Base-by-base conservation (phyloP, 1,140 invertebrate species). In the Zaprionus inermis region DNA sequence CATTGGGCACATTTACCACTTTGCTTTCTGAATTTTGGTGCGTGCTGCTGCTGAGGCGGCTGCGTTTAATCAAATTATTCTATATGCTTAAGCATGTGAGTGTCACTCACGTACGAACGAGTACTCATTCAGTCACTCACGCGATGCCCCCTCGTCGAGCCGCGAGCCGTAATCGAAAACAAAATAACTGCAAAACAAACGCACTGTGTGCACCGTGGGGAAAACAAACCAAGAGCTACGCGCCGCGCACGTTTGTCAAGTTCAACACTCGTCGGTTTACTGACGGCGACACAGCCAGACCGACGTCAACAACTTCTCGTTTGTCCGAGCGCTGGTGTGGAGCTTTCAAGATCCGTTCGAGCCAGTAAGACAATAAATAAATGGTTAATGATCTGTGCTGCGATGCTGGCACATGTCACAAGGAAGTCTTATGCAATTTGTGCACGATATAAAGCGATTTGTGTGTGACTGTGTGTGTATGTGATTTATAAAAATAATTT, bases 201-300 rank as follows among this genome's bases (percentile, higher is more conserved):
- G 51, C 36, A 44, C 24, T 28, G 12, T n/a, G 11, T 36, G 71
- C 20, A 34, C 54, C 65, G 58, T 34, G 16, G 30, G 34, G 4
- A 1, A 20, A 44, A 52, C 12, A 61, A 44, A 30, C 58, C 38
- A 72, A 68, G 73, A 81, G 55, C 36, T 68, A 49, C 66, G 63
- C 69, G 60, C 51, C 72, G 70, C 67, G 61, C 81, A 81, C 81
- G 79, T 86, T 76, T 68, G 65, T 70, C 73, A 79, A 73, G 77
- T 90, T 86, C 69, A 81, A 86, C 79, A 84, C 74, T 85, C 77
- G 79, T 81, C 85, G 79, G 72, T 73, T 78, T 67, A 91, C 89
- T 91, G 76, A 79, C 66, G 58, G 51, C 66, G 72, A 70, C 57
- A 55, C 58, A 60, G 60, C 44, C 51, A 36, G 46, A 75, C 38